A percentile compares a stretch with the other conserved stretches of the same genome.
Evolutionary conservation across 2,888 invertebrate genomes (phyloP).

Genomic region (Tanytarsus gracilentus): DNA sequence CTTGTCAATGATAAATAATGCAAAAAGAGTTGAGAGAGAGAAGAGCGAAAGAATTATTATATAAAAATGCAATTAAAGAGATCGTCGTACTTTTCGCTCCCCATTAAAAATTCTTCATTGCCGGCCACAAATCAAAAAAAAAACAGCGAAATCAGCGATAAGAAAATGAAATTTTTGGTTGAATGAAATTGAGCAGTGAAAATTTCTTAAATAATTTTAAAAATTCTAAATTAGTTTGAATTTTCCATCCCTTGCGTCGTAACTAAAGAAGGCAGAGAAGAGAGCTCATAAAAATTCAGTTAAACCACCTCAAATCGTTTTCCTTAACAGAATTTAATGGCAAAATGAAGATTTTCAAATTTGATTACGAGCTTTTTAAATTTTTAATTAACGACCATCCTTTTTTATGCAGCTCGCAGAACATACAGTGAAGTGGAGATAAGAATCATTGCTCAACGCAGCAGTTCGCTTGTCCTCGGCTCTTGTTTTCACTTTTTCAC

Average conservation of each 20-base stretch:
- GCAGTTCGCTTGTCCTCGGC: constrained; percentile 4
- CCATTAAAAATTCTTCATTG: not conserved
- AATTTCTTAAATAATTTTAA: too few species aligned
- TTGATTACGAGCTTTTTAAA: constrained; percentile 9
- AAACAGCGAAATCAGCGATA: not conserved
- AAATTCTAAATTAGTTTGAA: not conserved
- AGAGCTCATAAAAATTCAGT: not conserved
- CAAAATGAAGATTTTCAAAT: constrained; percentile 16
- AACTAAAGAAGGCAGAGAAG: not conserved
- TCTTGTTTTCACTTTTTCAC: constrained; percentile 22
- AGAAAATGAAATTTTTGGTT: not conserved
- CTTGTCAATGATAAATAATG: constrained; percentile 20
- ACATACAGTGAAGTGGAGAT: not conserved
- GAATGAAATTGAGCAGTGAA: too few species aligned
- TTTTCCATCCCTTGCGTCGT: not conserved
- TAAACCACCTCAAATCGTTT: not conserved
- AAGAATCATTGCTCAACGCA: constrained; percentile 6
- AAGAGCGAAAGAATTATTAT: constrained; percentile 7
- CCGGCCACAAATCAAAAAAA: not conserved
- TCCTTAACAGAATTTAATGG: constrained; percentile 22
- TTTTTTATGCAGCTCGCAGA: constrained; percentile 1
- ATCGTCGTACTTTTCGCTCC: not conserved
- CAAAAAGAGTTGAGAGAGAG: not conserved
- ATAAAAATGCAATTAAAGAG: constrained; percentile 15
- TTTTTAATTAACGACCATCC: constrained; percentile 23